A percentile compares a stretch with the other conserved stretches of the same genome.
These are phyloP conservation scores for Chaetoderma sp. DNA, from an alignment of 2,888 invertebrate genomes.

Conservation along the genomic window DNA sequence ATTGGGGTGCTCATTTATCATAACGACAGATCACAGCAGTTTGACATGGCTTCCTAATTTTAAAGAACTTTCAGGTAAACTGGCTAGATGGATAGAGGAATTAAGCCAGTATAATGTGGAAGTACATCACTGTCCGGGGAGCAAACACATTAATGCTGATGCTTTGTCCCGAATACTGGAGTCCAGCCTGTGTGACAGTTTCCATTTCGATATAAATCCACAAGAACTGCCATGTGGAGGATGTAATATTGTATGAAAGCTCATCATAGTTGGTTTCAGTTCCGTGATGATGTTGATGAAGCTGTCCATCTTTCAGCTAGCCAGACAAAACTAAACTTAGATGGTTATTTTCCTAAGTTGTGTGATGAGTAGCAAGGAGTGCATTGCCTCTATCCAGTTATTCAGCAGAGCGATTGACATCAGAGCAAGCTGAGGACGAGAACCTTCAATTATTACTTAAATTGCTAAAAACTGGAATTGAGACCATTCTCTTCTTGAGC, in stretches of 20 bases:
- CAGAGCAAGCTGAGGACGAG: no score
- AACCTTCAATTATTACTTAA: neutral
- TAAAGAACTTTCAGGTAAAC: conserved; percentile 1
- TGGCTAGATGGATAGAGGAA: conserved; percentile 30
- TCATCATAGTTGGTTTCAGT: conserved; percentile 16
- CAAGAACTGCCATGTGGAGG: conserved; percentile 27
- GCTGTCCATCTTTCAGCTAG: conserved; percentile 18
- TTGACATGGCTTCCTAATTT: conserved; percentile 19
- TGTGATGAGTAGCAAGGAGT: neutral
- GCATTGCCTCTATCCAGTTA: neutral
- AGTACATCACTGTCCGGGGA: conserved; percentile 1
- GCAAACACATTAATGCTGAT: neutral
- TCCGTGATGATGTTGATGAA: conserved; percentile 7
- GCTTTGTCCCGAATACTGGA: neutral
- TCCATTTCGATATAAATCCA: neutral
- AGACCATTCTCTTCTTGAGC: neutral
- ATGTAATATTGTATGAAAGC: conserved; percentile 21
- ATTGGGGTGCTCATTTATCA: conserved; percentile 20
- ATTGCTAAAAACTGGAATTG: neutral
- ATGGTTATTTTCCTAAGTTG: neutral
- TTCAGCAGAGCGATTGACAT: neutral
- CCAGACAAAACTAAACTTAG: neutral
- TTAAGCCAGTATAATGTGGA: conserved; percentile 34
- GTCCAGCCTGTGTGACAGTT: neutral
- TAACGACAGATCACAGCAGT: conserved; percentile 21